phyloP scores from a whole-genome alignment of 2,797 vertebrate genomes.

The Centropyge bicolor region DNA sequence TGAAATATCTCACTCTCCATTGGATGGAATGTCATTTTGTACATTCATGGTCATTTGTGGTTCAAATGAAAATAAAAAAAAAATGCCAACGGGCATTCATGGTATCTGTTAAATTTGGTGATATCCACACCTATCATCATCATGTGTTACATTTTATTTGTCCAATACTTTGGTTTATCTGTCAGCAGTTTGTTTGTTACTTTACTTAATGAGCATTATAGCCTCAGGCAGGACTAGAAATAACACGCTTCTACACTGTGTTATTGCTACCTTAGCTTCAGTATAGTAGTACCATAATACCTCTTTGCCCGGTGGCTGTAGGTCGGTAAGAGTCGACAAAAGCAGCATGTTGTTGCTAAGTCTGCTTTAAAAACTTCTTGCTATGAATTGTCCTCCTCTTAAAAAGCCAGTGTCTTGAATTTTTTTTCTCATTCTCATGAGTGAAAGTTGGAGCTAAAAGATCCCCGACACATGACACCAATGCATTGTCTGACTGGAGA shows the following conservation, averaged over 20 bases:
- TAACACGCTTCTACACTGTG: not conserved
- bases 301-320: not conserved
- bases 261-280: not conserved
- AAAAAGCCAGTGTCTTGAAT: conserved; percentile 26
- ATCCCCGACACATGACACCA: conserved; percentile 11
- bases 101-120: not conserved
- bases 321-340: conserved; percentile 1
- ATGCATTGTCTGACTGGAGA: conserved; percentile 41
- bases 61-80: no score
- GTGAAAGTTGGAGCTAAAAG: conserved; percentile 26
- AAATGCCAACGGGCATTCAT: no score
- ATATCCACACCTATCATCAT: not conserved
- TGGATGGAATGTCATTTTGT: no score
- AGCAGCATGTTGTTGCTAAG: conserved; percentile 1
- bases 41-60: no score
- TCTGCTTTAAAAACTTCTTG: conserved; percentile 35
- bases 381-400: conserved; percentile 33
- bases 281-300: not conserved
- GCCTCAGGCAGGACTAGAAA: not conserved
- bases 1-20: no score
- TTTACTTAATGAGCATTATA: no score
- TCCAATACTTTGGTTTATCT: not conserved
- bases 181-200: not conserved
- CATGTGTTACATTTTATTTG: not conserved
- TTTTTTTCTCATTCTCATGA: conserved; percentile 34